A percentile compares a stretch with the other conserved stretches of the same genome.
phyloP scores from a whole-genome alignment of 2,888 invertebrate genomes.

The Cephonodes hylas region DNA sequence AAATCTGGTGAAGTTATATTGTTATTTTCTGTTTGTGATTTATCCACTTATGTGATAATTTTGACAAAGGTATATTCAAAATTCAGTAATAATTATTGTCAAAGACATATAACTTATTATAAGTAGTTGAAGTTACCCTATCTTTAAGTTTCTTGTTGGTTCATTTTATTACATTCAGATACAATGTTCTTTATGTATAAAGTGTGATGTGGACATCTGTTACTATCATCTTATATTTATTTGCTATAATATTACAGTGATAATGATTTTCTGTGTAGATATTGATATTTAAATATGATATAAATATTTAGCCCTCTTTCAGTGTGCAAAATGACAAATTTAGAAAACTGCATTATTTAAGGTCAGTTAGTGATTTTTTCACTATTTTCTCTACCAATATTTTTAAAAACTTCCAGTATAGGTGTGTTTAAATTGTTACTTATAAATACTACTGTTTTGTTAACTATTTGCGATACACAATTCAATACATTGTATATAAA shows the following conservation, averaged over 20 bases:
- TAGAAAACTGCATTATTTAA: no score
- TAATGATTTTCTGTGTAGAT: no score
- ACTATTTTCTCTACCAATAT: no score
- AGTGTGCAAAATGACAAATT: no score
- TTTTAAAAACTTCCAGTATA: no score
- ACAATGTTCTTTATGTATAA: not conserved
- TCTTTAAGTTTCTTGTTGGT: not conserved
- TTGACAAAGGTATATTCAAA: slow-evolving; percentile 2
- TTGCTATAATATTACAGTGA: not conserved
- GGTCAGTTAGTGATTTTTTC: no score
- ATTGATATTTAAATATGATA: no score
- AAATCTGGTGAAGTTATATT: not conserved
- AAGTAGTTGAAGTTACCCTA: not conserved
- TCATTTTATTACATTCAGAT: not conserved
- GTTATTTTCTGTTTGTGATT: slow-evolving; percentile 1
- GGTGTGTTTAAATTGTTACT: no score
- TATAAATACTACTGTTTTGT: no score
- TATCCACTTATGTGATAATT: slow-evolving; percentile 8
- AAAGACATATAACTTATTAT: slow-evolving; percentile 13
- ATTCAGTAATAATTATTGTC: slow-evolving; percentile 10
- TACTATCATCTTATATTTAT: not conserved
- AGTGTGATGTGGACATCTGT: not conserved
- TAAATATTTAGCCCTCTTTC: no score
- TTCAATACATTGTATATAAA: no score
- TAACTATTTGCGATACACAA: no score